Conservation (phyloP, 1,140 invertebrate species). For the Sitophilus oryzae region DNA sequence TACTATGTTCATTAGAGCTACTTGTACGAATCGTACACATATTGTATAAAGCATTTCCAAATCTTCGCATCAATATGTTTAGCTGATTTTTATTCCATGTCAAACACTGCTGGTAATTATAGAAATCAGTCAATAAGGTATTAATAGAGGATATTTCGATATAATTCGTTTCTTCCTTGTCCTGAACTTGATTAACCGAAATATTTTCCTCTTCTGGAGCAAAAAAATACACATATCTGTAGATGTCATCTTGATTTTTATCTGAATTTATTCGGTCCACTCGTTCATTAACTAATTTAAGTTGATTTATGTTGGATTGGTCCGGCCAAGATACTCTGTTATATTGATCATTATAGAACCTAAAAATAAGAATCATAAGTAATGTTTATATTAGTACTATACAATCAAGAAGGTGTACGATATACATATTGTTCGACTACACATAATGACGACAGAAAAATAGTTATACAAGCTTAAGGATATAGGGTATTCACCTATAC, state of each 20-base stretch:
- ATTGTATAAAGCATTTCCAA: conserved; percentile 10
- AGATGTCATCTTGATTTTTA: conserved; percentile 6
- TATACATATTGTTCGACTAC: too few relatives aligned
- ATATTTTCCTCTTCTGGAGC: conserved; percentile 11
- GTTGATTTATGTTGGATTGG: conserved; percentile 18
- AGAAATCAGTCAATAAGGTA: conserved; percentile 19
- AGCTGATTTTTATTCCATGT: conserved; percentile 29
- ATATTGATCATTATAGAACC: conserved; percentile 37
- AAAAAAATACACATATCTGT: conserved; percentile 36
- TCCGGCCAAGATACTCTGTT: conserved; percentile 23
- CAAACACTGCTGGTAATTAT: conserved; percentile 22
- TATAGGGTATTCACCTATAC: too few relatives aligned
- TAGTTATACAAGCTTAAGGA: too few relatives aligned
- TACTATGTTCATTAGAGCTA: conserved; percentile 8
- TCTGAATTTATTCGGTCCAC: too few relatives aligned
- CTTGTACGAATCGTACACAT: conserved; percentile 14
- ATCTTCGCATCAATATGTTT: conserved; percentile 10
- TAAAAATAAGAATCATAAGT: conserved; percentile 19
- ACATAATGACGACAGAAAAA: too few relatives aligned
- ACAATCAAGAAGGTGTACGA: too few relatives aligned
- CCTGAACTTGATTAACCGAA: conserved; percentile 14
- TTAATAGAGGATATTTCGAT: conserved; percentile 27
- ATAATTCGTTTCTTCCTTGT: conserved; percentile 33
- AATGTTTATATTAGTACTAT: too few relatives aligned
- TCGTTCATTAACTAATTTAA: conserved; percentile 24